These are phyloP conservation scores for Ctenosaura bakeri DNA, from an alignment of 2,797 vertebrate species.

Conservation along the genomic window DNA sequence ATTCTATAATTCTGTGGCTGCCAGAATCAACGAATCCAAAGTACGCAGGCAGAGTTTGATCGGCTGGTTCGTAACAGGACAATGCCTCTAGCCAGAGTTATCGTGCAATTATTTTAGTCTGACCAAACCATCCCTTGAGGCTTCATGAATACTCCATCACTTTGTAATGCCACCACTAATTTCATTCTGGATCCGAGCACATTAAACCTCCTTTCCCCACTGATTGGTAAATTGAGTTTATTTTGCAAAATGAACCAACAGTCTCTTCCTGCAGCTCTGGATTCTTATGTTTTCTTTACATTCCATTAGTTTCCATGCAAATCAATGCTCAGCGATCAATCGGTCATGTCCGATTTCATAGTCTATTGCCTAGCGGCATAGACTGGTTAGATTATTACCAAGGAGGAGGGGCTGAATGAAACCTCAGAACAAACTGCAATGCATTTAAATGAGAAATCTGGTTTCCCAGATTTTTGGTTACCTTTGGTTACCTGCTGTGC, in stretches of 20 bases:
- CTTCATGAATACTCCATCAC: slow-evolving; percentile 34
- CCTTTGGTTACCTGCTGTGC: not conserved
- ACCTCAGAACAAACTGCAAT: slow-evolving; percentile 15
- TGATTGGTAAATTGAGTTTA: slow-evolving; percentile 49
- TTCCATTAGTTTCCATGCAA: slow-evolving; percentile 67
- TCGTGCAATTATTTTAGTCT: slow-evolving; percentile 80
- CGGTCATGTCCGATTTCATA: slow-evolving; percentile 83
- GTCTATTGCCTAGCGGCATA: slow-evolving; percentile 75
- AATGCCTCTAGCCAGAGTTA: slow-evolving; percentile 81
- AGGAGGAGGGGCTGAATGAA: slow-evolving; percentile 35
- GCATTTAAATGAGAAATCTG: slow-evolving; percentile 28
- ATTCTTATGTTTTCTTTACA: slow-evolving; percentile 71
- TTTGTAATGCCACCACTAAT: slow-evolving; percentile 54
- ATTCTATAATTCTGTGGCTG: slow-evolving; percentile 47
- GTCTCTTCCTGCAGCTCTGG: slow-evolving; percentile 46
- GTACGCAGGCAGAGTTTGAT: slow-evolving; percentile 80
- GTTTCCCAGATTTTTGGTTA: not conserved
- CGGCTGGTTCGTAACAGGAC: slow-evolving; percentile 78
- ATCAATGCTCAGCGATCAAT: slow-evolving; percentile 79
- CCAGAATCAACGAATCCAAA: slow-evolving; percentile 50
- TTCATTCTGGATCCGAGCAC: slow-evolving; percentile 45
- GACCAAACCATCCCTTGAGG: slow-evolving; percentile 66
- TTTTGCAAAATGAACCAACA: slow-evolving; percentile 55
- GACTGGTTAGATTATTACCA: slow-evolving; percentile 55
- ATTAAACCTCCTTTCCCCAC: not conserved